These are phyloP conservation scores for Timandra comae DNA, from an alignment of 2,888 invertebrate species.

Conservation along the genomic window DNA sequence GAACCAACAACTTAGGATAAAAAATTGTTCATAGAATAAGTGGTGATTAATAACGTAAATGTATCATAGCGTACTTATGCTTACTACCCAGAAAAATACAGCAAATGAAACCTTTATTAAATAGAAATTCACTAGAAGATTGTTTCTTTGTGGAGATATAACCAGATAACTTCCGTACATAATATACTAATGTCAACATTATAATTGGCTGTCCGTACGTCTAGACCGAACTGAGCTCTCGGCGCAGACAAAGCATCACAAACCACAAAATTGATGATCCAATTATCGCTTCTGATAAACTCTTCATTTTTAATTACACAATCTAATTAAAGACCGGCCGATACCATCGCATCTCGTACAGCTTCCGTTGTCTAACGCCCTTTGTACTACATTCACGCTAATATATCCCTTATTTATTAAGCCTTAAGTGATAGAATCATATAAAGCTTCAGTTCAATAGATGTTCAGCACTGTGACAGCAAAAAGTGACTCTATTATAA, in stretches of 20 bases:
- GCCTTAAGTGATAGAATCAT: neutral
- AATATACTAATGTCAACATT: too few relatives aligned
- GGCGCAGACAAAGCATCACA: constrained; percentile 28
- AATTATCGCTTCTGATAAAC: constrained; percentile 59
- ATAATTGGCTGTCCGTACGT: too few relatives aligned
- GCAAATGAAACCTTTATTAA: too few relatives aligned
- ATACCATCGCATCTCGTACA: constrained; percentile 45
- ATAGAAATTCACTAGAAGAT: too few relatives aligned
- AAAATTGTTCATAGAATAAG: too few relatives aligned
- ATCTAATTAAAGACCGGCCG: constrained; percentile 60
- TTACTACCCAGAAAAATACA: too few relatives aligned
- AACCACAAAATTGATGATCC: constrained; percentile 48
- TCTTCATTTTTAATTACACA: constrained; percentile 61
- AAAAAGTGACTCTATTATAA: constrained; percentile 7
- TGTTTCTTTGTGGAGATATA: too few relatives aligned
- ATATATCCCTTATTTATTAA: constrained; percentile 10
- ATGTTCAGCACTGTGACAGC: neutral
- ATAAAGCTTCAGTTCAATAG: constrained; percentile 4
- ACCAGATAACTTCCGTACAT: too few relatives aligned
- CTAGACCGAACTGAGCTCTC: too few relatives aligned
- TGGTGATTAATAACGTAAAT: too few relatives aligned
- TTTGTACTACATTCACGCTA: constrained; percentile 19
- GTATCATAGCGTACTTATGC: too few relatives aligned
- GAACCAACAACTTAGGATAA: too few relatives aligned
- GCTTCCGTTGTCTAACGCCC: constrained; percentile 58